Evolutionary conservation across 2,888 invertebrate species (phyloP), one percentile per base, ranked within the genome.

Genomic region (Mythimna lalbum): DNA sequence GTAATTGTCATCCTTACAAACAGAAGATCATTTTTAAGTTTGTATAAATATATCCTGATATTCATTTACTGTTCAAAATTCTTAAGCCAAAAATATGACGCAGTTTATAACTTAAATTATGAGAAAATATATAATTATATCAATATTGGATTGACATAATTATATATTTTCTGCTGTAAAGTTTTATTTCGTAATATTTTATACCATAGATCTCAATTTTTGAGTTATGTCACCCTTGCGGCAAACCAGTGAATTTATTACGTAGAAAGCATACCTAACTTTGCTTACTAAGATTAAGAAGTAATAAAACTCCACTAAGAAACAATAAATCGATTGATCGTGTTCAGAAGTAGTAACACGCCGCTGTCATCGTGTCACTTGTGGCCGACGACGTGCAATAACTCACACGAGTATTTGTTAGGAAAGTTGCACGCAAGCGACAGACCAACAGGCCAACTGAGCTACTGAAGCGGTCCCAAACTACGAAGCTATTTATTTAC

Each of bases 341-440:
- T 55, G 63, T 62, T 59, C 23, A 53, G 66, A 53, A 75, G 63
- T 77, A 27, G 19, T 33, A 74, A 63, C 77, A 43, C 57, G 50
- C 39, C 53, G 80, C 67, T 73, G 52, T 73, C 67, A 21, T 23
- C 65, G 83, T 63, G 72, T 74, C 67, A 64, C 82, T 74, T 67
- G 55, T 39, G 52, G 55, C 68, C 70, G 39, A 50, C 56, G 69
- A 75, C 80, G 68, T 66, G 74, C 79, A 74, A 83, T 83, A 84
- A 81, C 81, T 84, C 83, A 83, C 73, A 80, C 77, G 71, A 70
- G 81, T 85, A 83, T 85, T 85, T 85, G 85, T 85, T 83, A 74
- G 78, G 61, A 76, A 84, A 85, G 59, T 84, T 81, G 76, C 78
- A 57, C 67, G 62, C 70, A 70, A 81, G 47, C 47, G 47, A 79